These are phyloP conservation scores for Odontamblyopus rebecca DNA, from an alignment of 2,797 vertebrate species.

Conservation along the genomic window DNA sequence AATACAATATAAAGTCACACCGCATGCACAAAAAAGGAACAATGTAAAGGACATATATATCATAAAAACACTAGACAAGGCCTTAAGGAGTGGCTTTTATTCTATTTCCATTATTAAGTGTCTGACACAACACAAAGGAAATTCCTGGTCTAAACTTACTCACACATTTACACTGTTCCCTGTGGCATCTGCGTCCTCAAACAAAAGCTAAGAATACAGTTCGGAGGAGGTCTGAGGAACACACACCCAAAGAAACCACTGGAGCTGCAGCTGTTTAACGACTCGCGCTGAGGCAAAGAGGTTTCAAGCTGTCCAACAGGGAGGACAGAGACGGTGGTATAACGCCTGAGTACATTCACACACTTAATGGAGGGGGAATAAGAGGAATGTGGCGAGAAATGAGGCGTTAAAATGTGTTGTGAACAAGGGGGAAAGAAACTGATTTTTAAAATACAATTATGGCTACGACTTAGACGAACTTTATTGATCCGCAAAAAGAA, in stretches of 20 bases:
- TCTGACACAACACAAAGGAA: constrained; percentile 8
- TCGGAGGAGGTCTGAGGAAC: constrained; percentile 27
- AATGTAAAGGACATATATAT: not conserved
- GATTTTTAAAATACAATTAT: not conserved
- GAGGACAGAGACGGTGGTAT: constrained; percentile 16
- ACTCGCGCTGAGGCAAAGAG: constrained; percentile 44
- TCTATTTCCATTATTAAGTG: not conserved
- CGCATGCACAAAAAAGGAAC: not conserved
- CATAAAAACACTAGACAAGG: not conserved
- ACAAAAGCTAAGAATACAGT: constrained; percentile 38
- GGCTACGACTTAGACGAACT: not conserved
- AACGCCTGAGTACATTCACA: constrained; percentile 7
- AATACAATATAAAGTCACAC: too few relatives aligned
- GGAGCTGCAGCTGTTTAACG: constrained; percentile 59
- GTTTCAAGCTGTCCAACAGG: constrained; percentile 45
- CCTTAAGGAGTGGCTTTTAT: not conserved
- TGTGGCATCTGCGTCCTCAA: constrained; percentile 13
- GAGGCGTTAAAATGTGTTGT: not conserved
- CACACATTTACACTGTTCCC: constrained; percentile 14
- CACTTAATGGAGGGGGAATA: not conserved
- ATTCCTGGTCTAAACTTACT: constrained; percentile 10
- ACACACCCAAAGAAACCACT: constrained; percentile 27
- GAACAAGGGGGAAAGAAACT: not conserved
- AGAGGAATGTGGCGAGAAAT: not conserved
- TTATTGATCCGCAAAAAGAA: too few relatives aligned